These are phyloP conservation scores for Iphiclides podalirius DNA, from an alignment of 2,888 invertebrate genomes.

Conservation along the genomic window DNA sequence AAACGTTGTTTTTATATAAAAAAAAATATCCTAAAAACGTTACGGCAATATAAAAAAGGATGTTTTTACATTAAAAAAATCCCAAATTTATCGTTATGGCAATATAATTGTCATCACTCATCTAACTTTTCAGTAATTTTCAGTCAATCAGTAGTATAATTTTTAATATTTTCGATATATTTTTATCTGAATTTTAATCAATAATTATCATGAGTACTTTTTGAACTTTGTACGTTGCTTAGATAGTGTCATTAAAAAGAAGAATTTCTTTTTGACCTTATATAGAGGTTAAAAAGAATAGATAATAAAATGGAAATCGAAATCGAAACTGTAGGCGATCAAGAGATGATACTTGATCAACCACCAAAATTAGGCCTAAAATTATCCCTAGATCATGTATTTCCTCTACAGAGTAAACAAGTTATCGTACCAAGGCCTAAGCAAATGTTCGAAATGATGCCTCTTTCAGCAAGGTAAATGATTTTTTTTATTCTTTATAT, in stretches of 20 bases:
- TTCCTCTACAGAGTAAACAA: constrained; percentile 86
- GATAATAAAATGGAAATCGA: constrained; percentile 31
- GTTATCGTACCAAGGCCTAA: constrained; percentile 81
- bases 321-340: constrained; percentile 34
- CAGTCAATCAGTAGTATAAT: constrained; percentile 1
- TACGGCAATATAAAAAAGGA: too few relatives aligned
- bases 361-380: constrained; percentile 86
- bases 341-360: constrained; percentile 40
- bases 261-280: constrained; percentile 1
- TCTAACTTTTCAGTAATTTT: constrained; percentile 5
- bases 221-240: background rate
- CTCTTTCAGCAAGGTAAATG: constrained; percentile 84
- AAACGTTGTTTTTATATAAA: too few relatives aligned
- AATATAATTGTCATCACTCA: constrained; percentile 2
- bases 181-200: constrained; percentile 13
- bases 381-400: constrained; percentile 86
- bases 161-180: constrained; percentile 15
- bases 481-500: background rate
- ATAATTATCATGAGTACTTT: constrained; percentile 11
- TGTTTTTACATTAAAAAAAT: too few relatives aligned
- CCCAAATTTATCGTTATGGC: too few relatives aligned
- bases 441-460: constrained; percentile 86
- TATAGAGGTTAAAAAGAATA: constrained; percentile 7
- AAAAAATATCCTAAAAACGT: too few relatives aligned
- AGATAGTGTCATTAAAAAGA: constrained; percentile 7